Conservation (phyloP, 2,113 vertebrate genomes). For the Nipponia nippon region DNA sequence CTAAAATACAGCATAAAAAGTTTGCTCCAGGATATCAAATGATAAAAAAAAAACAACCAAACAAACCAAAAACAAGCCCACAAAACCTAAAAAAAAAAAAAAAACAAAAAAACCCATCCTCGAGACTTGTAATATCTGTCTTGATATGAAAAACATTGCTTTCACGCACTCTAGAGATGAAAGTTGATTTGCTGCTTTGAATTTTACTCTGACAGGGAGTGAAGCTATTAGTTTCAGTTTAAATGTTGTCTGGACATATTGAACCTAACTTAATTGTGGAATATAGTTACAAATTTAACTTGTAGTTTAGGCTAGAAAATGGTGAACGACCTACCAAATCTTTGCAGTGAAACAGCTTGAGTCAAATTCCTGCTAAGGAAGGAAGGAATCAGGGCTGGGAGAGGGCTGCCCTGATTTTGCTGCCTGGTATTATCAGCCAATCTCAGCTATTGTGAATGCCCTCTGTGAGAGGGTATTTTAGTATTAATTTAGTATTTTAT, state of each 20-base stretch:
- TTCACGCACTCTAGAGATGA: not conserved
- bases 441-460: not conserved
- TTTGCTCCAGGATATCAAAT: not conserved
- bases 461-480: not conserved
- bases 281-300: not conserved
- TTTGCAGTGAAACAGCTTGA: not conserved
- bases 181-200: not conserved
- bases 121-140: not conserved
- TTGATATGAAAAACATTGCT: not conserved
- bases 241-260: not conserved
- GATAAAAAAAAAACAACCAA: not conserved
- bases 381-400: not conserved
- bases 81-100: not conserved
- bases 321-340: not conserved
- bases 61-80: not conserved
- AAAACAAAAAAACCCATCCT: fast-evolving
- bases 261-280: not conserved
- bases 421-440: not conserved
- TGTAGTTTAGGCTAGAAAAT: not conserved
- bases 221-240: not conserved
- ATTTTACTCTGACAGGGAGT: not conserved
- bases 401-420: not conserved
- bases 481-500: not conserved
- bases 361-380: not conserved
- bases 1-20: not conserved